Evolutionary conservation across 2,888 invertebrate genomes (phyloP), one percentile per base, ranked within the genome.

Genomic region (Hyposoter didymator): DNA sequence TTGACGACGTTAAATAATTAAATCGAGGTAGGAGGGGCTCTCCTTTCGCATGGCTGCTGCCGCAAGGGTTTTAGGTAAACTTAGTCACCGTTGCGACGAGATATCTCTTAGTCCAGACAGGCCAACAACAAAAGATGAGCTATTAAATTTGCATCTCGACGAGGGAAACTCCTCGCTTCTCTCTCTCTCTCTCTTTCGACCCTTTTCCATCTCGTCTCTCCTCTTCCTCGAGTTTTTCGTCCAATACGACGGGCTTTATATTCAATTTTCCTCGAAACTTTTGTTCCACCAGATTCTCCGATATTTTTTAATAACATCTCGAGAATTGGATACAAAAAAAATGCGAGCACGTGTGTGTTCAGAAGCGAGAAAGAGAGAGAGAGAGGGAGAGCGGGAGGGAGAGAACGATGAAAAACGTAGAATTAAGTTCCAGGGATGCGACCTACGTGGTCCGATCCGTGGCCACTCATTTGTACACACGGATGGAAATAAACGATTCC

Each of bases 1-100:
- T 82, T 78, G 62, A 62, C 64, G 64, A 82, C 78, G 78, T 66
- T 85, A 85, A 85, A 85, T 85, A 85, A 85, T 82, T 85, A 82
- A 85, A 69, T 74, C 52, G 28, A 66, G 66, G 55, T 49, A 52
- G 43, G 8, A 47, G 64, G 59, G 64, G 70, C 74, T 45, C 73
- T 69, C 22, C 66, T 43, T 32, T 45, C 39, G 64, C 28, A 64
- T 64, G 28, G 14, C 22, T 32, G 45, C 19, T 74, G 55, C 45
- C 83, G 72, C 84, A 47, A 74, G 82, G 84, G 78, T 82, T 72
- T 82, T 49, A 67, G 47, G 47, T 66, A 64, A 85, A 85, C 78
- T 85, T 82, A 74, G 84, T 55, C 64, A 39, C 70, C 74, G 74
- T n/a, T 64, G 82, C 35, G 78, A 22, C 35, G 64, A 74, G 67